Evolutionary conservation across 2,113 vertebrate species (phyloP).

Genomic region (Mellivora capensis): DNA sequence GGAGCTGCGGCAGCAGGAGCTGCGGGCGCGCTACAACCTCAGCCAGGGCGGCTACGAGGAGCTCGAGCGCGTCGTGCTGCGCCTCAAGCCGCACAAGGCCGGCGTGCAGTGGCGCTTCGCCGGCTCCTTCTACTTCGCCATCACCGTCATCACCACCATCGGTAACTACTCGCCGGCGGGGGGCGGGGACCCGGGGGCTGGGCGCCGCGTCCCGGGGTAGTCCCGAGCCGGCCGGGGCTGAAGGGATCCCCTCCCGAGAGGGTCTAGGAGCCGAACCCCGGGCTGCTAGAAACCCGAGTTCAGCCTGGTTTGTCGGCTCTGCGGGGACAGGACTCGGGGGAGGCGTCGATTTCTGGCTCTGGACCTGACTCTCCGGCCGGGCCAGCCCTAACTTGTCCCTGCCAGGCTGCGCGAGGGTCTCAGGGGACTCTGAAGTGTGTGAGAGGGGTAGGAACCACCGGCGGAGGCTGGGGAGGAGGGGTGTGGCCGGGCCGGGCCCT

Average conservation of each 20-base stretch:
- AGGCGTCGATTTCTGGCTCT: constrained; percentile 37
- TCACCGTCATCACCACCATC: constrained; percentile 98
- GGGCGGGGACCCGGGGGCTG: not conserved
- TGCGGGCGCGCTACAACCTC: constrained; percentile 91
- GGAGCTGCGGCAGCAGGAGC: constrained; percentile 82
- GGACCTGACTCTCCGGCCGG: constrained; percentile 4
- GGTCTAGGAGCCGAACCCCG: not conserved
- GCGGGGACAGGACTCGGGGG: constrained; percentile 1
- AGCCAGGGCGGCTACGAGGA: constrained; percentile 85
- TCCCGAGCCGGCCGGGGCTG: not conserved
- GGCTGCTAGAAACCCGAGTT: not conserved
- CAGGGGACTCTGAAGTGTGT: constrained; percentile 63
- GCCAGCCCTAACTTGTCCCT: constrained; percentile 66
- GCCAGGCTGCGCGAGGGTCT: constrained; percentile 40
- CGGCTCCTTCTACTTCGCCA: constrained; percentile 97
- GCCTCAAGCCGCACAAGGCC: constrained; percentile 95
- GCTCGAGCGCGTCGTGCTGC: constrained; percentile 91
- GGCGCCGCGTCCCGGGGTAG: not conserved
- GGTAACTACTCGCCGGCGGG: constrained; percentile 81
- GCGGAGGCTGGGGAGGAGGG: constrained; percentile 54
- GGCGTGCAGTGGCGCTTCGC: constrained; percentile 96
- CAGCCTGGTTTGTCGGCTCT: not conserved
- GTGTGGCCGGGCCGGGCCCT: constrained; percentile 72
- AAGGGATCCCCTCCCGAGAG: not conserved
- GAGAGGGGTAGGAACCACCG: constrained; percentile 42